Conservation (phyloP, 1,140 invertebrate genomes). For the Penaeus vannamei region DNA sequence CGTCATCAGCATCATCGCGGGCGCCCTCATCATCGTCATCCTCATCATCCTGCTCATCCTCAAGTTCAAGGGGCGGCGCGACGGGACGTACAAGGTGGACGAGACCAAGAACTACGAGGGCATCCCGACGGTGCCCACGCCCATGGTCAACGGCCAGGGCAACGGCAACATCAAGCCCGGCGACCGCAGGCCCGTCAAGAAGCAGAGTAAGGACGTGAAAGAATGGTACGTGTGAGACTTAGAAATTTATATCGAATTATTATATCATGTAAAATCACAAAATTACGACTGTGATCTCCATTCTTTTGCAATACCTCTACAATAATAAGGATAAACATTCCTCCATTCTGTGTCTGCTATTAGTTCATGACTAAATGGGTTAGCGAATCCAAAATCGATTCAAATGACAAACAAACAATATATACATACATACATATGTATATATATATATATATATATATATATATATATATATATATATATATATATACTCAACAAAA, state of each 20-base stretch:
- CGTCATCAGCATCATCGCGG: constrained; percentile 91
- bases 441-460: too few species aligned
- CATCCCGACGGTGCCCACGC: constrained; percentile 71
- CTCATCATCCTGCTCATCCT: constrained; percentile 91
- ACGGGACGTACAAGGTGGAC: constrained; percentile 92
- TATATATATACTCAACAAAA: too few species aligned
- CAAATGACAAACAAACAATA: too few species aligned
- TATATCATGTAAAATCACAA: constrained; percentile 64
- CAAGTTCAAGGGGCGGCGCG: constrained; percentile 88
- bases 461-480: too few species aligned
- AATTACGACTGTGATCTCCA: constrained; percentile 65
- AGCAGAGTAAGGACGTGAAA: constrained; percentile 89
- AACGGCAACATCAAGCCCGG: constrained; percentile 73
- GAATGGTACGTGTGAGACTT: constrained; percentile 89
- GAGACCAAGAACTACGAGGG: constrained; percentile 78
- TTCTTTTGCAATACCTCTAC: constrained; percentile 63
- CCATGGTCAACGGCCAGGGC: constrained; percentile 70
- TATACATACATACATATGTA: too few species aligned
- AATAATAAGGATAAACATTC: constrained; percentile 56
- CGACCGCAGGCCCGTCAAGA: constrained; percentile 77
- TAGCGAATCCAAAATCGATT: too few species aligned
- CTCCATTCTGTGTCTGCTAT: constrained; percentile 43
- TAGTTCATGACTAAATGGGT: constrained; percentile 1
- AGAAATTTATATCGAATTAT: constrained; percentile 52
- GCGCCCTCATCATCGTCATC: constrained; percentile 91